These are phyloP conservation scores for Diogma glabrata DNA, from an alignment of 2,888 invertebrate species.

Conservation along the genomic window DNA sequence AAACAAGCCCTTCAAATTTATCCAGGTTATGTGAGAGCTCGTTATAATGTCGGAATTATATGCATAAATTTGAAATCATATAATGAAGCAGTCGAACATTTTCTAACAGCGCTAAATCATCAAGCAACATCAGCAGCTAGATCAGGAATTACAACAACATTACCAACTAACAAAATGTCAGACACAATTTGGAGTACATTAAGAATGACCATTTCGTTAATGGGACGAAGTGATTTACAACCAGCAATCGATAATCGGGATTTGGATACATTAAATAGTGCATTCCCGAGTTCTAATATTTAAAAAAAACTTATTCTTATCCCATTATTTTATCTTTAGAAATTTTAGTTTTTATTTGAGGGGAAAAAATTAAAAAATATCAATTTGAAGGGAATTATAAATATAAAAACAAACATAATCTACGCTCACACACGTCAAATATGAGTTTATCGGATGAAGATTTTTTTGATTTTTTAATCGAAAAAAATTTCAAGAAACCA, in stretches of 20 bases:
- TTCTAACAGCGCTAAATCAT: constrained; percentile 83
- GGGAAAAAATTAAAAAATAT: too few species aligned
- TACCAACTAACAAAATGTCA: constrained; percentile 54
- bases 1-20: constrained; percentile 79
- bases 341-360: too few species aligned
- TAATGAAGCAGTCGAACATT: constrained; percentile 92
- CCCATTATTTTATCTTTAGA: too few species aligned
- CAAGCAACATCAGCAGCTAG: constrained; percentile 53
- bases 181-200: constrained; percentile 91
- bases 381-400: too few species aligned
- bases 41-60: constrained; percentile 96
- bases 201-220: constrained; percentile 73
- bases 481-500: too few species aligned
- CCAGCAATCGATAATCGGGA: constrained; percentile 49
- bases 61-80: constrained; percentile 93
- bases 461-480: too few species aligned
- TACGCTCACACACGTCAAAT: too few species aligned
- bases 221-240: constrained; percentile 56
- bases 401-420: too few species aligned
- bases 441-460: too few species aligned
- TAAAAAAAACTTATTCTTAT: too few species aligned
- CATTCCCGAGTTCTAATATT: constrained; percentile 31
- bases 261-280: constrained; percentile 47
- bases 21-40: constrained; percentile 91
- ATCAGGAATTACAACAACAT: constrained; percentile 43